Evolutionary conservation across 2,113 vertebrate species (phyloP).

Genomic region (Anhinga anhinga): DNA sequence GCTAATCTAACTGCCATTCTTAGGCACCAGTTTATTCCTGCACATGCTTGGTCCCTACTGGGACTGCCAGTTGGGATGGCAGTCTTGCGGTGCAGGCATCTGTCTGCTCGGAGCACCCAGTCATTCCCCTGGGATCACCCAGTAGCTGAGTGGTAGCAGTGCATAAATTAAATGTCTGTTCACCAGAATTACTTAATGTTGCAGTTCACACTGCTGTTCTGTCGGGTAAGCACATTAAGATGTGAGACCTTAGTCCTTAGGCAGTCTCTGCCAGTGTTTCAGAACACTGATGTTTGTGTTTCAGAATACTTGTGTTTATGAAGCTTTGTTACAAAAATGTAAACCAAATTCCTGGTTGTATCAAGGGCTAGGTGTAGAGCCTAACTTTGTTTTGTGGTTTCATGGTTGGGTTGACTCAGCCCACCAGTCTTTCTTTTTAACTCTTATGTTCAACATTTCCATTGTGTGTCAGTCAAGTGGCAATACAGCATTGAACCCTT

Average conservation of each 20-base stretch:
- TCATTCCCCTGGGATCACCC: neutral
- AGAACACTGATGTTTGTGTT: neutral
- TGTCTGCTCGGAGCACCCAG: fast-evolving
- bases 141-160: neutral
- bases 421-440: neutral
- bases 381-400: neutral
- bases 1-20: neutral
- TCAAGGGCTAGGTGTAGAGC: neutral
- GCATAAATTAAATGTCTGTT: neutral
- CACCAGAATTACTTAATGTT: neutral
- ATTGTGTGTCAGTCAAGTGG: fast-evolving
- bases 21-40: neutral
- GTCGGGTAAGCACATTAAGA: neutral
- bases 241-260: neutral
- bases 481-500: neutral
- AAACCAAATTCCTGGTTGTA: neutral
- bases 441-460: neutral
- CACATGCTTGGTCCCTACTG: neutral
- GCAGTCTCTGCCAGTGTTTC: neutral
- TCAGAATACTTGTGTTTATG: neutral
- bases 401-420: neutral
- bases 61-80: neutral
- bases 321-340: neutral
- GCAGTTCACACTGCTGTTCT: fast-evolving
- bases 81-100: neutral